These are phyloP conservation scores for Cnemophilus loriae DNA, from an alignment of 2,113 vertebrate species.

Conservation along the genomic window DNA sequence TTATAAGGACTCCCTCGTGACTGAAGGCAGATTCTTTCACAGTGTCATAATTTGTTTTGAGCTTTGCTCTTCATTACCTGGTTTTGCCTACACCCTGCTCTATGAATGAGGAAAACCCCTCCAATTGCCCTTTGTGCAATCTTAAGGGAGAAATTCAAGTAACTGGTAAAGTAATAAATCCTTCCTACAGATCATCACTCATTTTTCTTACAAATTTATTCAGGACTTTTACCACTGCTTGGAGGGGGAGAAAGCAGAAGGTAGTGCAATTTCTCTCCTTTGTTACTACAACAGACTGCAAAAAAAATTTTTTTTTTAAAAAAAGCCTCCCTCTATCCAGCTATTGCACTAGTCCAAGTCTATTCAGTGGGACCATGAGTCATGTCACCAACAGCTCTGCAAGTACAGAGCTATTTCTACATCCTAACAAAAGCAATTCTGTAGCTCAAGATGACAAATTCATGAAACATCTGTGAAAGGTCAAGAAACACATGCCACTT, in stretches of 20 bases:
- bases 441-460: constrained; percentile 30
- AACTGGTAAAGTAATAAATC: constrained; percentile 41
- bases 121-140: neutral
- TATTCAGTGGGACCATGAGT: neutral
- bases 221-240: neutral
- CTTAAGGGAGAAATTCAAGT: constrained; percentile 34
- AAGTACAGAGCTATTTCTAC: constrained; percentile 25
- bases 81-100: neutral
- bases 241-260: neutral
- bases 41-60: neutral
- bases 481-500: constrained; percentile 1
- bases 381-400: constrained; percentile 18
- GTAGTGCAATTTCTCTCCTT: neutral
- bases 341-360: neutral
- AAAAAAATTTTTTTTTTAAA: neutral
- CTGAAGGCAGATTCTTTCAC: constrained; percentile 8
- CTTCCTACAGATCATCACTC: constrained; percentile 23
- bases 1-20: neutral
- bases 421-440: constrained; percentile 24
- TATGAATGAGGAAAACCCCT: neutral
- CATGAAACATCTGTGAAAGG: constrained; percentile 35
- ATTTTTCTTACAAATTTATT: neutral
- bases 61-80: constrained; percentile 6
- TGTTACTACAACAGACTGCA: neutral
- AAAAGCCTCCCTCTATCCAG: neutral